A percentile compares a stretch with the other conserved stretches of the same genome.
These are phyloP conservation scores for Oostethus manadensis DNA, from an alignment of 2,113 vertebrate genomes.

Conservation along the genomic window DNA sequence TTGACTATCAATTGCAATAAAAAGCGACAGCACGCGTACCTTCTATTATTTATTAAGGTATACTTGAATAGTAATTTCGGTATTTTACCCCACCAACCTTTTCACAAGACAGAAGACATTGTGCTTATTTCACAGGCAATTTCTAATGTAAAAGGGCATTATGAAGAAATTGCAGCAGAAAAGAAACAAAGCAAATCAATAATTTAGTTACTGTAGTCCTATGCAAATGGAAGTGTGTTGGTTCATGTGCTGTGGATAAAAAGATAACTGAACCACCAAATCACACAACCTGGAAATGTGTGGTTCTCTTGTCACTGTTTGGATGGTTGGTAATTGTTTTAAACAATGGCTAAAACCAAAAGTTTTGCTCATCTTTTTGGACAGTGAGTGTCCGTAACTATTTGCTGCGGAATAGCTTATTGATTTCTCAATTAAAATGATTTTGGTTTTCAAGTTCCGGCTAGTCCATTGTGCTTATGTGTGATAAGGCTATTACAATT, in stretches of 20 bases:
- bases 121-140: conserved; percentile 3
- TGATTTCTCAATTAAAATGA: background rate
- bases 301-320: background rate
- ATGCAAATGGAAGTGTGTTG: background rate
- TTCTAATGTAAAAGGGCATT: conserved; percentile 4
- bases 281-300: background rate
- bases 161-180: conserved; percentile 1
- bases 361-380: background rate
- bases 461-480: background rate
- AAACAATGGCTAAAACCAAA: background rate
- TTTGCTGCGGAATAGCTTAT: conserved; percentile 2
- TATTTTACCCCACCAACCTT: background rate
- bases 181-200: conserved; percentile 15
- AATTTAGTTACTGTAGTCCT: conserved; percentile 7
- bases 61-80: background rate
- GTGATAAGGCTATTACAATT: background rate
- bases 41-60: background rate
- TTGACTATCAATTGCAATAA: background rate
- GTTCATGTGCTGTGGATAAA: conserved; percentile 10
- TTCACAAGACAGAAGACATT: background rate
- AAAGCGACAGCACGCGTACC: background rate
- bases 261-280: background rate
- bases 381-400: background rate
- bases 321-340: background rate
- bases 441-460: background rate